phyloP scores from a whole-genome alignment of 1,140 invertebrate species.

The Monomorium pharaonis region DNA sequence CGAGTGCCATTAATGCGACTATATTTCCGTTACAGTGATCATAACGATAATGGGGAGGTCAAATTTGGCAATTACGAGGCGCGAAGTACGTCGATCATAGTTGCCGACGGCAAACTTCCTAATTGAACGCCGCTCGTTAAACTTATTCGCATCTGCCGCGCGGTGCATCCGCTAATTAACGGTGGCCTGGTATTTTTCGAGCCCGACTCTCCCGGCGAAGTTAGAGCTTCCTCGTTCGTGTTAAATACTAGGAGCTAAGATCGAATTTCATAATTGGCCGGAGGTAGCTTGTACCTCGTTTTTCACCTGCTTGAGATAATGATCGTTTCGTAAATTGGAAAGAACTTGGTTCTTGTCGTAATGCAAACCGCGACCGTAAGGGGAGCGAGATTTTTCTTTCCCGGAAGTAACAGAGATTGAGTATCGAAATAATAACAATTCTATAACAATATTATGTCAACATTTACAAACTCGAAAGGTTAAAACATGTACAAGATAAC shows the following conservation, averaged over 20 bases:
- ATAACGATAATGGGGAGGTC: constrained; percentile 41
- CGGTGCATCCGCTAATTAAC: constrained; percentile 48
- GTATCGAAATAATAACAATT: background rate
- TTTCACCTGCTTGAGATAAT: background rate
- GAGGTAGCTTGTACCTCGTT: background rate
- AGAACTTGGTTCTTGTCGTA: background rate
- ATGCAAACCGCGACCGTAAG: background rate
- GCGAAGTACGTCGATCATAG: constrained; percentile 46
- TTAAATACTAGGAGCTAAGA: constrained; percentile 19
- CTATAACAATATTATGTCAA: too few species aligned
- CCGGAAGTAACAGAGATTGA: background rate
- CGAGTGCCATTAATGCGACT: background rate
- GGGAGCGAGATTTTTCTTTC: background rate
- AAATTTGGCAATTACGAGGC: constrained; percentile 33
- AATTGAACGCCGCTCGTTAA: constrained; percentile 55
- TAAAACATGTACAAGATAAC: background rate
- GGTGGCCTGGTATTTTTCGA: constrained; percentile 34
- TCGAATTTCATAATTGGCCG: constrained; percentile 34
- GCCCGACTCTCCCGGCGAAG: background rate
- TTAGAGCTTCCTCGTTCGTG: background rate
- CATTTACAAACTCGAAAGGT: background rate
- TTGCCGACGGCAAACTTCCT: constrained; percentile 51
- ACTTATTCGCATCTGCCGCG: constrained; percentile 38
- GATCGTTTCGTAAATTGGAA: constrained; percentile 10
- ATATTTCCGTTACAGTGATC: constrained; percentile 31